Evolutionary conservation across 1,140 invertebrate genomes (phyloP).

Genomic region (Zophobas morio): DNA sequence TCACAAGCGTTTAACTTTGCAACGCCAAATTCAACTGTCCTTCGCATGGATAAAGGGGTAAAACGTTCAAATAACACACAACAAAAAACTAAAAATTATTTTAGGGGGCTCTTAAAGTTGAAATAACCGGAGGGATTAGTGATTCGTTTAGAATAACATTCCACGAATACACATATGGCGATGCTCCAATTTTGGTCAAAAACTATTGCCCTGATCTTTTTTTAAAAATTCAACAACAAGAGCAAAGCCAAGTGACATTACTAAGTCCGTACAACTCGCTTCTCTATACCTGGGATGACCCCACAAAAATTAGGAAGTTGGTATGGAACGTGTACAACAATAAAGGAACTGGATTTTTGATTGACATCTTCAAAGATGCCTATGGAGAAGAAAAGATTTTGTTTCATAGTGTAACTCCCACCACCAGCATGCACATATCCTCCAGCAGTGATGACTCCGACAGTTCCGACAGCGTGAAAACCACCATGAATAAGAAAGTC

Average conservation of each 20-base stretch:
- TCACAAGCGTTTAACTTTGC: conserved; percentile 86
- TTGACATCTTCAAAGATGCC: conserved; percentile 80
- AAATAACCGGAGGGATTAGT: conserved; percentile 80
- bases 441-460: conserved; percentile 73
- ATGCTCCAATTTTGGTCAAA: conserved; percentile 84
- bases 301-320: conserved; percentile 78
- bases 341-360: conserved; percentile 80
- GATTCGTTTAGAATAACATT: conserved; percentile 82
- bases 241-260: conserved; percentile 80
- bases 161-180: conserved; percentile 77
- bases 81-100: conserved; percentile 55
- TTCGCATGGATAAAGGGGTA: conserved; percentile 89
- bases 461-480: conserved; percentile 67
- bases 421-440: conserved; percentile 63
- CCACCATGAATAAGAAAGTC: conserved; percentile 67
- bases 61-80: conserved; percentile 59
- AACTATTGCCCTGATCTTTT: conserved; percentile 88
- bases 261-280: conserved; percentile 84
- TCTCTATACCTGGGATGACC: conserved; percentile 91
- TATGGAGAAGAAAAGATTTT: conserved; percentile 80
- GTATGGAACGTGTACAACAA: conserved; percentile 90
- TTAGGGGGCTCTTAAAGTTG: conserved; percentile 82
- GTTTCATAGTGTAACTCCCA: conserved; percentile 75
- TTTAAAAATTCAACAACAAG: conserved; percentile 84
- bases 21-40: conserved; percentile 78